Base-by-base conservation (phyloP, 2,797 vertebrate genomes). In the Premnoplex brunnescens region DNA sequence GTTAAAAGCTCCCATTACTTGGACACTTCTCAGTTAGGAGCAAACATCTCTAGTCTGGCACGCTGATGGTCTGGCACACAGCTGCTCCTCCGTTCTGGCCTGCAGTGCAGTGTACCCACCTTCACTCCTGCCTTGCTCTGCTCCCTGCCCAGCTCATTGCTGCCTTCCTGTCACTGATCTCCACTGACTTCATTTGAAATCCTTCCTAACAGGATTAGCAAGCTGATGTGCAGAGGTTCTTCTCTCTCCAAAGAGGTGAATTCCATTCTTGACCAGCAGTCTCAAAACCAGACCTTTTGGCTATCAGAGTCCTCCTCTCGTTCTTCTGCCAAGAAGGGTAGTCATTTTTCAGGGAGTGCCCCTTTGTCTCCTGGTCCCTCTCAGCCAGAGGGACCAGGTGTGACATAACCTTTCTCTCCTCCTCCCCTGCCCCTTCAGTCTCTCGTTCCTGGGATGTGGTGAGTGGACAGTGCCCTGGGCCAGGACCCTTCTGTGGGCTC, bases 31-130 rank as follows among this genome's bases (percentile, higher is more conserved):
- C 54, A 49, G 32, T 68, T 71, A 9, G 5, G 17, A 54, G 4
- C 46, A 54, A 26, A 5, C 36, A 22, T 28, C 62, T 72, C 0
- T 0, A 59, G 34, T 18, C 23, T 34, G 34, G 11, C 2, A 0
- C 55, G 18, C n/a, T 73, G 56, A 17, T 49, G 52, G 24, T 64
- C 37, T 44, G 37, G 30, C 24, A 32, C 32, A 3, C 17, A 36
- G 58, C 39, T 64, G 2, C 62, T 48, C 19, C 49, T 77, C 28
- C 12, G 0, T 56, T 67, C 49, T 22, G 41, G 30, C 7, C 41
- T 60, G 52, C 52, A 54, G 18, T 32, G 30, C 8, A 20, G 36
- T 18, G 26, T 16, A 16, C 41, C 36, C 26, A 12, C 12, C 62
- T 69, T 82, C 37, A 2, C 46, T 36, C 48, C 18, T 44, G 34